Evolutionary conservation across 2,888 invertebrate species (phyloP), one percentile per base, ranked within the genome.

Genomic region (Baronia brevicornis): DNA sequence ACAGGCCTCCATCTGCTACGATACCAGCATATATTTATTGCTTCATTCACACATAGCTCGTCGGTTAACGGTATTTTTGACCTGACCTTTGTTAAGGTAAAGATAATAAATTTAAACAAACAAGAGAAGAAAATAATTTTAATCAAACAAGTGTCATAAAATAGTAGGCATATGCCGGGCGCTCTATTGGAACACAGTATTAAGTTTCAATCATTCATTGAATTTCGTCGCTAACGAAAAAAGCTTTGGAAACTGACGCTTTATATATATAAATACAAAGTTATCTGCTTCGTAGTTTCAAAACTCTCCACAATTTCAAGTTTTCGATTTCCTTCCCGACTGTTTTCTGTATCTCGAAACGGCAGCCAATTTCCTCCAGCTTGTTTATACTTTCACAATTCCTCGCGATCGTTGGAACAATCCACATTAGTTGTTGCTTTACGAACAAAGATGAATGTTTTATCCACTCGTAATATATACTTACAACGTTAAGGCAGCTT

Each of bases 361-460:
- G 49, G 47, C 48, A 57, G 66, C 61, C 67, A 70, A 71, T 75
- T 69, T 71, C 64, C 65, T 60, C 32, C 28, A 56, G 38, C 48
- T 55, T 60, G 46, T 63, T 66, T 60, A 52, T 56, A 55, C 46
- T 63, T 55, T 58, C 46, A 44, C 50, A 52, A 48, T 62, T 57
- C 54, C 32, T 32, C 44, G 44, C 41, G 28, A 46, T 36, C 35
- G 34, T 32, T 22, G 29, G 17, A 13, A 18, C 22, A 22, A 9
- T 31, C 25, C 17, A 8, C 18, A 15, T 26, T 10, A 31, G 2
- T 27, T 9, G 12, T 27, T 33, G 27, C 15, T 33, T 14, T 8
- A 28, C 23, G 20, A 25, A 20, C 21, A 15, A 11, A 8, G 13
- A 25, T 7, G 14, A 18, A 27, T 14, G 11, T 20, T 26, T 20